A percentile compares a stretch with the other conserved stretches of the same genome.
Evolutionary conservation across 2,888 invertebrate genomes (phyloP).

Genomic region (Limnephilus marmoratus): DNA sequence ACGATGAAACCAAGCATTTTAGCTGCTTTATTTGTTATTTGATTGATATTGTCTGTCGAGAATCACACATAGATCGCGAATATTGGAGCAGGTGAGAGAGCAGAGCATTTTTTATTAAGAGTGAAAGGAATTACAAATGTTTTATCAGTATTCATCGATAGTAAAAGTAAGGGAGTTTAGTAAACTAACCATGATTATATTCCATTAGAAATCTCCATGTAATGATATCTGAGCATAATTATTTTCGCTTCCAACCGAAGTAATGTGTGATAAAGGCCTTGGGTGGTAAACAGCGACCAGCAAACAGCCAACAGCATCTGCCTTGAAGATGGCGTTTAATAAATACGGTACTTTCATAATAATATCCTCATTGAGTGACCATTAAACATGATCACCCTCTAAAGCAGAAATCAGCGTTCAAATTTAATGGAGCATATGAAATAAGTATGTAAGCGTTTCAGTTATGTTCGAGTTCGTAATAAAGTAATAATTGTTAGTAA

Average conservation of each 20-base stretch:
- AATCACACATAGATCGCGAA: no score
- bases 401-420: conserved; percentile 12
- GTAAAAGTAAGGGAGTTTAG: background rate
- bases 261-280: background rate
- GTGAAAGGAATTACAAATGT: no score
- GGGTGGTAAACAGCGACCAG: conserved; percentile 3
- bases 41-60: no score
- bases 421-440: conserved; percentile 10
- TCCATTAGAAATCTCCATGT: background rate
- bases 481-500: background rate
- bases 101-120: no score
- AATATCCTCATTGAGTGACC: background rate
- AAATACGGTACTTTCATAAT: background rate
- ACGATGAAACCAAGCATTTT: no score
- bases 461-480: background rate
- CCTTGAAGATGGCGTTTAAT: background rate
- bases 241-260: background rate
- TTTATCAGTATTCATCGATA: no score
- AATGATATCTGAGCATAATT: background rate
- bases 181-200: background rate
- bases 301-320: background rate
- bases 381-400: conserved; percentile 8
- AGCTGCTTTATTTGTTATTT: no score
- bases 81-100: no score
- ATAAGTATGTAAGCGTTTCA: background rate